Base-by-base conservation (phyloP, 2,113 vertebrate genomes). In the Ciconia boyciana region DNA sequence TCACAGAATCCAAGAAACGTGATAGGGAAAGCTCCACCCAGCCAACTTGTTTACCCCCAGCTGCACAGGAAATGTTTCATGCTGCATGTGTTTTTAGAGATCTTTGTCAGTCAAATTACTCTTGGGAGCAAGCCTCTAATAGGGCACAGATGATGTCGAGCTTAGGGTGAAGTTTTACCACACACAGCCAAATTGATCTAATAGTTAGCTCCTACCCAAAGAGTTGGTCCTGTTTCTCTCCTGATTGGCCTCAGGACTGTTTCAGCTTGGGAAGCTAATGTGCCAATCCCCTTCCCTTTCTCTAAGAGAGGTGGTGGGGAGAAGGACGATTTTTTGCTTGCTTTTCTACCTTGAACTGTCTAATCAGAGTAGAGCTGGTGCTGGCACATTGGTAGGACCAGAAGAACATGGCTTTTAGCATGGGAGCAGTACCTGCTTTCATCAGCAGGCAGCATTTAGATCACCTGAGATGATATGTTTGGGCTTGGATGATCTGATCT, bases 41-140 rank as follows among this genome's bases (percentile, higher is more conserved):
- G 36, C 36, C 39, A 52, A 10, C 12, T 75, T 34, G 10, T 82
- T 78, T 93, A 64, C 13, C 4, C 17, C 3, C 21, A 57, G 0
- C 31, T 64, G 57, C 57, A 85, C 66, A 69, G 62, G 61, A 91
- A 83, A 60, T 83, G 9, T 79, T 94, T 94, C 21, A 51, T 41
- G 75, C 13, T 80, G 29, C 43, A 39, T 84, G 29, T 83, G 39
- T 75, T 87, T 92, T 76, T 71, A 60, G 51, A 68, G 29, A 49
- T 76, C 46, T 69, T 81, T 58, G 36, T 93, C 66, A 65, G 21
- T 70, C 41, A 76, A 55, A 49, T 68, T 83, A 48, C 39, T 83
- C 28, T 22, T 70, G 21, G 34, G 70, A 90, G 6, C 43, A 91
- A 82, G 14, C 44, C 5, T 76, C 24, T 62, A 76, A 65, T 3